phyloP scores from a whole-genome alignment of 2,888 invertebrate genomes.

The Digitonthophagus gazella region DNA sequence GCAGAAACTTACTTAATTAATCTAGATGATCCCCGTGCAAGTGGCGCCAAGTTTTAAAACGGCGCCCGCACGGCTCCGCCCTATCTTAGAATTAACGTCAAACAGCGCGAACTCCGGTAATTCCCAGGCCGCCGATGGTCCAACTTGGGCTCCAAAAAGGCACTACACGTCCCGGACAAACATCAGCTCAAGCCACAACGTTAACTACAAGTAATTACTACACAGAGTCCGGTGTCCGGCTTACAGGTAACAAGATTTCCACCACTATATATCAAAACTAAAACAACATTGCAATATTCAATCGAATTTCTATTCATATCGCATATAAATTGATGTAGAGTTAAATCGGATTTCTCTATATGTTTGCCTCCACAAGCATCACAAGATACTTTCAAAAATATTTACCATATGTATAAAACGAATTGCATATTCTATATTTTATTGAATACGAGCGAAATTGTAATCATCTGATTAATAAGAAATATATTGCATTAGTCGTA shows the following conservation, averaged over 20 bases:
- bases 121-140: neutral
- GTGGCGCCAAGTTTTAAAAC: conserved; percentile 2
- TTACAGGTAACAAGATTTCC: neutral
- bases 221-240: neutral
- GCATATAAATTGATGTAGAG: too few species aligned
- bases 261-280: neutral
- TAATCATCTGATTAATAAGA: too few species aligned
- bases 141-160: neutral
- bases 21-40: neutral
- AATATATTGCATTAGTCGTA: too few species aligned
- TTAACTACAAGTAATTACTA: neutral
- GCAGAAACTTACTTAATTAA: neutral
- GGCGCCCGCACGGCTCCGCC: conserved; percentile 1
- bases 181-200: neutral
- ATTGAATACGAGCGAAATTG: too few species aligned
- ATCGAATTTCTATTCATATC: neutral
- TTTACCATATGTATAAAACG: too few species aligned
- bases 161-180: neutral
- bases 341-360: too few species aligned
- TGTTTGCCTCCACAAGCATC: too few species aligned
- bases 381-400: too few species aligned
- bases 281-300: neutral
- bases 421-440: too few species aligned
- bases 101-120: neutral
- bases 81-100: neutral